Base-by-base conservation (phyloP, 2,888 invertebrate genomes). In the Rotaria macrura region DNA sequence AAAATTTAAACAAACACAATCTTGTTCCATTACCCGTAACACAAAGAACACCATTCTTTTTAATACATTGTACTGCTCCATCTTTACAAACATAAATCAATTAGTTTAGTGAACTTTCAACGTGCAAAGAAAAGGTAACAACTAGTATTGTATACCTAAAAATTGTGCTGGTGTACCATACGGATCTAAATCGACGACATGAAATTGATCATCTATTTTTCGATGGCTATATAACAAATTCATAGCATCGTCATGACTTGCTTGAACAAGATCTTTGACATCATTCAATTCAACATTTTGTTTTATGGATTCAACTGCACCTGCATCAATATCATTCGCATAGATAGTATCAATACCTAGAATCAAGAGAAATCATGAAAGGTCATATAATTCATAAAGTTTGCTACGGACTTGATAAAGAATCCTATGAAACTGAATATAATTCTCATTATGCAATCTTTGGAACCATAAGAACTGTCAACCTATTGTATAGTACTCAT, bases 141-240 rank as follows among this genome's bases (percentile, higher is more conserved):
- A 25, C 23, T 0, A 96, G 95, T 0, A 94, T 93, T 89, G 97
- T 96, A 43, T 79, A 79, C 79, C 79, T 0, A 99, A 92, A 91
- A 99, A 99, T 72, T 93, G 93, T 2, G 95, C 94, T 0, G 99
- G 96, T 88, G 96, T 95, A 3, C 99, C 99, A 88, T 98, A 99
- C 0, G 99, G 99, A 92, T 99, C 99, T 86, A 99, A 91, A 91
- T 99, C 99, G 85, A 99, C 94, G 0, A 94, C 95, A 89, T 96
- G 93, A 90, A 96, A 97, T 65, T 94, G 93, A 85, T 94, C 92
- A 3, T 91, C 89, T 40, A 92, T 91, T 38, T 92, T 92, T 85
- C 94, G 93, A 88, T 94, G 94, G 25, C 49, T 65, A 49, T 84
- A 85, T 90, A 91, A 90, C 17, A 90, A 87, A 89, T 90, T 89